phyloP scores from a whole-genome alignment of 2,113 vertebrate genomes.

The Clarias gariepinus region DNA sequence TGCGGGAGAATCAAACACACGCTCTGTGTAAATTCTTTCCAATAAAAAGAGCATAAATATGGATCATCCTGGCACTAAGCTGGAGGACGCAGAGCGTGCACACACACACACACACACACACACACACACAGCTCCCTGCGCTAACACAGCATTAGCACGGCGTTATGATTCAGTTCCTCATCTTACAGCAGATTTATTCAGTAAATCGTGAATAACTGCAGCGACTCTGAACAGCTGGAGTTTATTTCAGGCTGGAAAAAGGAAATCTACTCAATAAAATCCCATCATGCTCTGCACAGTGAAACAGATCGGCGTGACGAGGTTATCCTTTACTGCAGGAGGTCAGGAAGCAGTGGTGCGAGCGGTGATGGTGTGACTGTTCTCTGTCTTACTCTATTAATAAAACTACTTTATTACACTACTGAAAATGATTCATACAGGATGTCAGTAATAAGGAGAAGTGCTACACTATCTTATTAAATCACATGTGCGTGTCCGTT shows the following conservation, averaged over 20 bases:
- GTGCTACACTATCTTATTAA: background rate
- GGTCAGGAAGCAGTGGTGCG: background rate
- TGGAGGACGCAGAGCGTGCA: background rate
- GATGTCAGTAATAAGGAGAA: background rate
- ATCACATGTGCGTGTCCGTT: background rate
- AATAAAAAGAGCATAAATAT: conserved; percentile 51
- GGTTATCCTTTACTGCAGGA: background rate
- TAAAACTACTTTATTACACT: background rate
- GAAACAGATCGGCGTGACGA: background rate
- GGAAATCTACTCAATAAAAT: background rate
- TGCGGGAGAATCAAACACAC: background rate
- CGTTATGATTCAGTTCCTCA: background rate
- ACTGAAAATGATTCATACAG: background rate
- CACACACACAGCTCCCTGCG: too few species aligned
- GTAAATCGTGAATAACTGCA: background rate
- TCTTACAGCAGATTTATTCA: background rate
- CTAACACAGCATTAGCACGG: background rate
- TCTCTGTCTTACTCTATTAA: background rate
- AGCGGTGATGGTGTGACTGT: background rate
- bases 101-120: too few species aligned
- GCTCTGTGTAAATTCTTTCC: conserved; percentile 33
- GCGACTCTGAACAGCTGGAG: background rate
- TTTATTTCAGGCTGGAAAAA: background rate
- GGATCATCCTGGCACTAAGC: conserved; percentile 17
- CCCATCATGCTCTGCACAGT: background rate